Evolutionary conservation across 1,140 invertebrate genomes (phyloP), one percentile per base, ranked within the genome.

Genomic region (Popillia japonica): DNA sequence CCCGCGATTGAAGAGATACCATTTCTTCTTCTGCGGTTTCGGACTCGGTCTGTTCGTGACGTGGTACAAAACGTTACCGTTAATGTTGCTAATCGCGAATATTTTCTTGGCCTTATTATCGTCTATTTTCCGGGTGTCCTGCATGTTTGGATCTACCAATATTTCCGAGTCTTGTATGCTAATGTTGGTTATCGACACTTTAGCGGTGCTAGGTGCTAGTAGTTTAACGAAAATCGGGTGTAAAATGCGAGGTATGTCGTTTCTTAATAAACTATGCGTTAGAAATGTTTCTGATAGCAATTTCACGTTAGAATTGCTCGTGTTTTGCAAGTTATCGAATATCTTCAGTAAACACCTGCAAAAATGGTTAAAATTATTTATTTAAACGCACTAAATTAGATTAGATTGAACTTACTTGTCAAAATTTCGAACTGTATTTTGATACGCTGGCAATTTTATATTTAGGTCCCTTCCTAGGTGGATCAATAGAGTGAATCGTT

Each of bases 61-160:
- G 84, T 96, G 95, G 86, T 96, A 96, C 81, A 95, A 94, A 0
- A 96, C 92, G 83, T 95, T 95, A 0, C 95, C 95, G 81, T 95
- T 94, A 23, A 95, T 94, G 64, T 92, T 95, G 82, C 95, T 96
- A 44, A 96, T 95, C 2, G 95, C 95, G 85, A 94, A 96, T 9
- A 96, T 94, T 84, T 94, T 89, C 86, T 85, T 90, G 83, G 79
- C 87, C 90, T 86, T 89, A 85, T 34, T 87, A 86, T 75, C 79
- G 86, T 88, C 6, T 80, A 85, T 77, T 86, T 86, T 81, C 86
- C 83, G 78, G 78, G n/a, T 82, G 59, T 87, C 85, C 23, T 87
- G 85, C 78, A 82, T 85, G 1, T 86, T 87, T 27, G 76, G 76
- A 14, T 86, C 77, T 85, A 75, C 81, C 81, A 76, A 90, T 6